Percentiles rank a stretch among this genome's conserved stretches.
Conservation (phyloP, 2,797 vertebrate genomes). For the Gorsachius magnificus region DNA sequence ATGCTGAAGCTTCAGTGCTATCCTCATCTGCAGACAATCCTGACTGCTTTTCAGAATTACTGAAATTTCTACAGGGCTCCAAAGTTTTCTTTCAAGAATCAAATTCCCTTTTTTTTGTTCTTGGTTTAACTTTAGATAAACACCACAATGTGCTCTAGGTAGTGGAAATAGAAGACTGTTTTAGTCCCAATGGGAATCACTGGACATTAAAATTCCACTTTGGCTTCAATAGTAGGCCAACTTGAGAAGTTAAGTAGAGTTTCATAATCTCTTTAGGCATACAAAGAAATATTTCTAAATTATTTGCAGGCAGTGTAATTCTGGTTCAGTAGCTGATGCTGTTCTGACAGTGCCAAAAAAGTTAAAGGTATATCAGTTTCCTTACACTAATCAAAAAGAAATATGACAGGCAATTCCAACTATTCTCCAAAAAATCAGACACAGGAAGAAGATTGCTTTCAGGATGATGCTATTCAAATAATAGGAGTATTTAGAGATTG, state of each 20-base stretch:
- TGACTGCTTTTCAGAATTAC: not conserved
- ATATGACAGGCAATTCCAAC: not conserved
- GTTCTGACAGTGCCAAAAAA: not conserved
- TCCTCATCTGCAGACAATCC: not conserved
- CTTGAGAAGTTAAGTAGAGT: not conserved
- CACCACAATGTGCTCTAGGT: not conserved
- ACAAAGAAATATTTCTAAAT: not conserved
- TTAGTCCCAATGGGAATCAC: not conserved
- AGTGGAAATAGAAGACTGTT: not conserved
- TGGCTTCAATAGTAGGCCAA: not conserved
- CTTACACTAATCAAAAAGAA: not conserved
- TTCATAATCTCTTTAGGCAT: not conserved
- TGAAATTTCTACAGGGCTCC: not conserved
- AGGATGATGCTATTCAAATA: not conserved
- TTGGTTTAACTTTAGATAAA: not conserved
- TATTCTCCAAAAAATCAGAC: not conserved
- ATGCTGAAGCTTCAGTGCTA: not conserved
- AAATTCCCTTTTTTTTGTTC: not conserved
- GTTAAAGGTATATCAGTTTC: not conserved
- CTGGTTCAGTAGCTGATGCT: not conserved
- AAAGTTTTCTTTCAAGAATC: not conserved
- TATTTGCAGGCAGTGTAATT: not conserved
- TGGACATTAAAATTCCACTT: not conserved
- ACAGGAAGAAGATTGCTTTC: not conserved
- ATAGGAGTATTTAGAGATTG: not conserved